Percentiles rank a stretch among this genome's conserved stretches.
Evolutionary conservation across 2,797 vertebrate species (phyloP).

Genomic region (Notolabrus celidotus): DNA sequence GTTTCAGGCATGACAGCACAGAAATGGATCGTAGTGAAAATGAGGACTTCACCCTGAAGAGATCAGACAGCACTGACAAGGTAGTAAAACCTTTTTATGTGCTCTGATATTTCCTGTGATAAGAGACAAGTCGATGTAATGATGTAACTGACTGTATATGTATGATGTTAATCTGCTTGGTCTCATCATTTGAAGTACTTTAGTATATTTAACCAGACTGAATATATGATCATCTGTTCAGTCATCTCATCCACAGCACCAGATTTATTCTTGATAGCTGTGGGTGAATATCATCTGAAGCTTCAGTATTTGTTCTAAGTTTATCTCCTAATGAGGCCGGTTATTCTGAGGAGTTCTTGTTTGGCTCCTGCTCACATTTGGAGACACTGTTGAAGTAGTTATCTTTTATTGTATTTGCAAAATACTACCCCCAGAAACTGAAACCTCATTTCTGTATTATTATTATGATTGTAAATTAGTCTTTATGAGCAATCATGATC

Average conservation of each 20-base stretch:
- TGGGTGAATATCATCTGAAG: too few relatives aligned
- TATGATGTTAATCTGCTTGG: not conserved
- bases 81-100: constrained; percentile 42
- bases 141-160: not conserved
- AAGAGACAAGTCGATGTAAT: not conserved
- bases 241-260: not conserved
- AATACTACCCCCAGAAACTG: too few relatives aligned
- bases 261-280: not conserved
- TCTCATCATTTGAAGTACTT: not conserved
- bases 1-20: constrained; percentile 89
- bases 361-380: too few relatives aligned
- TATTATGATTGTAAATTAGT: too few relatives aligned
- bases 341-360: too few relatives aligned
- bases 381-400: too few relatives aligned
- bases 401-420: too few relatives aligned
- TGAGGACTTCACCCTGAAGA: constrained; percentile 95
- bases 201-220: too few relatives aligned
- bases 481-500: too few relatives aligned
- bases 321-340: too few relatives aligned
- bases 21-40: constrained; percentile 98
- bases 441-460: too few relatives aligned
- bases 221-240: not conserved
- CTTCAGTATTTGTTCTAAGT: too few relatives aligned
- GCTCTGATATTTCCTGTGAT: not conserved
- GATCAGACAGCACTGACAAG: constrained; percentile 91